phyloP scores from a whole-genome alignment of 2,113 vertebrate genomes.

The Paradoxurus hermaphroditus region DNA sequence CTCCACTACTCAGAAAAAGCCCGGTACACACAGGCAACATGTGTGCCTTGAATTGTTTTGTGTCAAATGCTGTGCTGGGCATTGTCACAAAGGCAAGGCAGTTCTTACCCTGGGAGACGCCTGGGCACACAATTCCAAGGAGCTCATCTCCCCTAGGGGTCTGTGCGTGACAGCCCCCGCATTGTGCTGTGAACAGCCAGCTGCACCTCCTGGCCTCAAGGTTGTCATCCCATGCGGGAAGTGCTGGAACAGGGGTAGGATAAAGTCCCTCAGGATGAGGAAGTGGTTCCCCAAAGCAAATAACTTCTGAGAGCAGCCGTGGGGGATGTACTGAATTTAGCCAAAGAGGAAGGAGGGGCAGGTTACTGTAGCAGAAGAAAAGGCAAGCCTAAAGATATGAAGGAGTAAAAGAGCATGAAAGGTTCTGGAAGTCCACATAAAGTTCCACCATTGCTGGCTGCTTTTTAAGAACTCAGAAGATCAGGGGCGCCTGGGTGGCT shows the following conservation, averaged over 20 bases:
- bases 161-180: rapidly evolving
- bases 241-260: neutral
- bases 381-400: neutral
- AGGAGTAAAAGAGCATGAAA: neutral
- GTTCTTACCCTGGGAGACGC: neutral
- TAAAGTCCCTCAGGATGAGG: neutral
- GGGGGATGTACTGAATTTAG: neutral
- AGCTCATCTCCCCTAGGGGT: neutral
- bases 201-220: neutral
- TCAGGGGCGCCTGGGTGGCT: no score
- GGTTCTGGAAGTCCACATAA: neutral
- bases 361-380: neutral
- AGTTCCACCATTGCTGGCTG: neutral
- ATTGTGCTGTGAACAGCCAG: no score
- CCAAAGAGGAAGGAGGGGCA: neutral
- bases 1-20: neutral
- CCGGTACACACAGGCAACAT: neutral
- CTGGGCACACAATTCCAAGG: neutral
- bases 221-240: neutral
- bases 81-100: neutral
- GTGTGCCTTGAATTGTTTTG: neutral
- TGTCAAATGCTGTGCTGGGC: neutral
- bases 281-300: neutral
- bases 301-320: neutral
- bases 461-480: neutral